Evolutionary conservation across 2,888 invertebrate species (phyloP).

Genomic region (Aricia artaxerxes): DNA sequence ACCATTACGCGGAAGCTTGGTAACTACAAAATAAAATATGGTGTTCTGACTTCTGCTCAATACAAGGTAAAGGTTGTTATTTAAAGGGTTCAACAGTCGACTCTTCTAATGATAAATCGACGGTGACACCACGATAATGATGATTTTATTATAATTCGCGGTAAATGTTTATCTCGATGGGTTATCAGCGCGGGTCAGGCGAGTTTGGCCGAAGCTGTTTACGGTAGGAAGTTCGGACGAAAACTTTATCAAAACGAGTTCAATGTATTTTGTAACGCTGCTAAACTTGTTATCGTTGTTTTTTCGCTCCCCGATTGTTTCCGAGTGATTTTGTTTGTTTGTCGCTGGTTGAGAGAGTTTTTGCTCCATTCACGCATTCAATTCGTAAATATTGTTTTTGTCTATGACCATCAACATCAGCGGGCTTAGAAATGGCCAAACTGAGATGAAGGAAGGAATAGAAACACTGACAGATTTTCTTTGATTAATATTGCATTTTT

Average conservation of each 20-base stretch:
- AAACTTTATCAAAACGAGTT: constrained; percentile 14
- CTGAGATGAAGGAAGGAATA: too few species aligned
- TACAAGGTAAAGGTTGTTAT: too few species aligned
- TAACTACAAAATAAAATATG: too few species aligned
- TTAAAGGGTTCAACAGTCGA: too few species aligned
- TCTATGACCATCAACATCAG: not conserved
- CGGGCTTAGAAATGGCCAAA: not conserved
- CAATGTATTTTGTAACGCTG: constrained; percentile 13
- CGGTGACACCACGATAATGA: not conserved
- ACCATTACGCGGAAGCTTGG: too few species aligned
- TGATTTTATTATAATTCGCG: not conserved
- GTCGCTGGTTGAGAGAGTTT: not conserved
- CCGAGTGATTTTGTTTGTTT: constrained; percentile 4
- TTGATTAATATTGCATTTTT: too few species aligned
- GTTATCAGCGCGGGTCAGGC: not conserved
- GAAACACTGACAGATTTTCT: not conserved
- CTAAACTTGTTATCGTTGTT: constrained; percentile 7
- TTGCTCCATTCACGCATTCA: not conserved
- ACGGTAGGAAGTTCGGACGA: not conserved
- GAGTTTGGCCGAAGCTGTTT: not conserved
- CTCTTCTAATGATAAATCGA: too few species aligned
- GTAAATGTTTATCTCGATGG: not conserved
- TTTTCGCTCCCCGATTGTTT: not conserved
- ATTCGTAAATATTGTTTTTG: not conserved
- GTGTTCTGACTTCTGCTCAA: too few species aligned